phyloP scores from a whole-genome alignment of 2,888 invertebrate species.

The Noctua janthe region DNA sequence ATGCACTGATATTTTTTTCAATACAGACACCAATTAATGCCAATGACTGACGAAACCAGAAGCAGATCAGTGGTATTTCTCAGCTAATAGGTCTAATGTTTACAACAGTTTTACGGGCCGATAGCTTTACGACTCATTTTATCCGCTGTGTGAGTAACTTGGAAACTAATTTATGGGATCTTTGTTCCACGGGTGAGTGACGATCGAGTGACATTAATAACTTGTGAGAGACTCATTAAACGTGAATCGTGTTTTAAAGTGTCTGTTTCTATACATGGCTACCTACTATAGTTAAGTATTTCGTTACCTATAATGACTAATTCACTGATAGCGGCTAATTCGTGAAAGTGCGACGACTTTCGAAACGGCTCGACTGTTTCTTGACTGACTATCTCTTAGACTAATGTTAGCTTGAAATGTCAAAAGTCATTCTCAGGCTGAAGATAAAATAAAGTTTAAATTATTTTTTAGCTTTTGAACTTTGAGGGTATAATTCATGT shows the following conservation, averaged over 20 bases:
- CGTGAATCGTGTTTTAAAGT: conserved; percentile 11
- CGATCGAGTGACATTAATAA: conserved; percentile 42
- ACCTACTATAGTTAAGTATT: neutral
- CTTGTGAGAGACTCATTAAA: conserved; percentile 18
- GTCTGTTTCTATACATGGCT: neutral
- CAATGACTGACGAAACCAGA: conserved; percentile 86
- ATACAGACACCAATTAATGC: conserved; percentile 84
- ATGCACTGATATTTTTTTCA: conserved; percentile 85
- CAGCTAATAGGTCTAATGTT: conserved; percentile 78
- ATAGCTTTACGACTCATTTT: conserved; percentile 66
- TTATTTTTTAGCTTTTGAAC: conserved; percentile 41
- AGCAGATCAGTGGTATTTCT: conserved; percentile 80
- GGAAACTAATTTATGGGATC: conserved; percentile 45
- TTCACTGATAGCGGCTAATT: conserved; percentile 6
- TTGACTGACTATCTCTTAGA: conserved; percentile 35
- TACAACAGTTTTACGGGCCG: conserved; percentile 67
- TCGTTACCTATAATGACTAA: neutral
- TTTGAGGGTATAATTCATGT: conserved; percentile 44
- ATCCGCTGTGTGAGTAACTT: conserved; percentile 35
- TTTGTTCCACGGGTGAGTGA: conserved; percentile 37
- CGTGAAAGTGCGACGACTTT: conserved; percentile 44
- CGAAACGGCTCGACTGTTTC: conserved; percentile 29
- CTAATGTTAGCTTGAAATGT: conserved; percentile 37
- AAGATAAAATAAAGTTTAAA: conserved; percentile 37
- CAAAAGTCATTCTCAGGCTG: conserved; percentile 33